phyloP scores from a whole-genome alignment of 2,888 invertebrate genomes.

The Germaria angustata region DNA sequence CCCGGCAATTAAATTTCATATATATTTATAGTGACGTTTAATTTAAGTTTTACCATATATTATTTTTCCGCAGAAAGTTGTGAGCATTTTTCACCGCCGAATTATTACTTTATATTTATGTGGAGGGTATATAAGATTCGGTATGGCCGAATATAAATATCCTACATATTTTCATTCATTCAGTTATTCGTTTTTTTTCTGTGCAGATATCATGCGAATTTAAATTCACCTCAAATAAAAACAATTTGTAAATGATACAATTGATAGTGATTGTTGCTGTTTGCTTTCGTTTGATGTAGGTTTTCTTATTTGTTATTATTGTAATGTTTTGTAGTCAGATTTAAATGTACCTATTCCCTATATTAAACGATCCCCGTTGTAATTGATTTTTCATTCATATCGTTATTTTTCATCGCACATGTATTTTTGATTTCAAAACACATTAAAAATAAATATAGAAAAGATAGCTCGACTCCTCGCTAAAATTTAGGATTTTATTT shows the following conservation, averaged over 20 bases:
- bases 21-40: too few relatives aligned
- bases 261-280: constrained; percentile 38
- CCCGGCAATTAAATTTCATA: too few relatives aligned
- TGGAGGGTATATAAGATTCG: not conserved
- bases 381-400: not conserved
- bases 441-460: too few relatives aligned
- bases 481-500: too few relatives aligned
- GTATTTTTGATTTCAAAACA: too few relatives aligned
- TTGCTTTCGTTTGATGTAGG: constrained; percentile 18
- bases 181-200: not conserved
- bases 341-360: not conserved
- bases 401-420: too few relatives aligned
- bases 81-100: too few relatives aligned
- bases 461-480: too few relatives aligned
- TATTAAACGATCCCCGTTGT: not conserved
- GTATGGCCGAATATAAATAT: not conserved
- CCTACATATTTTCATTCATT: not conserved
- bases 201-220: constrained; percentile 29
- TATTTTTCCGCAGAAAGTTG: too few relatives aligned
- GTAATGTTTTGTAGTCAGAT: not conserved
- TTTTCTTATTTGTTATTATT: not conserved
- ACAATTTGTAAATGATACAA: constrained; percentile 43
- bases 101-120: too few relatives aligned
- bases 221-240: constrained; percentile 30
- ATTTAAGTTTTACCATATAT: too few relatives aligned